Conservation (phyloP, 2,888 invertebrate genomes). For the Germaria angustata region DNA sequence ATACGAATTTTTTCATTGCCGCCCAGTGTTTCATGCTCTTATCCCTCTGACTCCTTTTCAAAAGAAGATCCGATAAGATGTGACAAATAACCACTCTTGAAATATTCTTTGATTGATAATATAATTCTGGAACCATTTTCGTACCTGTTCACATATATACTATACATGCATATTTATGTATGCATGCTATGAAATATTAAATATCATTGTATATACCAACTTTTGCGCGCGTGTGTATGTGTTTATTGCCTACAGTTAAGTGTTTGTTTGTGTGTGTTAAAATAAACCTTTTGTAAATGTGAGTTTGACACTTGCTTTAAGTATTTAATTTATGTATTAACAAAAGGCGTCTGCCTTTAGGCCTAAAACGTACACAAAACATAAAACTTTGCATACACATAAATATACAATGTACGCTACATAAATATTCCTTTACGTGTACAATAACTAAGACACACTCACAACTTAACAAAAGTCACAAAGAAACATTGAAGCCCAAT, state of each 20-base stretch:
- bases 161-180: not conserved
- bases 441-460: slow-evolving; percentile 29
- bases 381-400: not conserved
- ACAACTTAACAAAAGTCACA: slow-evolving; percentile 18
- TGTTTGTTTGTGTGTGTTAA: slow-evolving; percentile 11
- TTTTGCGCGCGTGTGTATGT: too few relatives aligned
- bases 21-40: too few relatives aligned
- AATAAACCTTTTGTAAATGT: slow-evolving; percentile 57
- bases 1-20: too few relatives aligned
- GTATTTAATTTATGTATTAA: slow-evolving; percentile 67
- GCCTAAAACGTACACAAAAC: slow-evolving; percentile 34
- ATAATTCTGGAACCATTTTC: not conserved
- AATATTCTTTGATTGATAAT: not conserved
- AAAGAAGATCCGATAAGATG: too few relatives aligned
- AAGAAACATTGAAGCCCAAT: slow-evolving; percentile 15
- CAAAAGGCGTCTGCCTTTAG: slow-evolving; percentile 62
- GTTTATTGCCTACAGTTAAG: not conserved
- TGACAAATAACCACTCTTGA: too few relatives aligned
- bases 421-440: not conserved
- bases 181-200: not conserved
- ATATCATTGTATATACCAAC: not conserved
- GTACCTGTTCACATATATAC: not conserved
- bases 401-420: not conserved
- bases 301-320: slow-evolving; percentile 67
- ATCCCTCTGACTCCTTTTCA: too few relatives aligned